Evolutionary conservation across 2,113 vertebrate genomes (phyloP).

Genomic region (Hipposideros armiger): DNA sequence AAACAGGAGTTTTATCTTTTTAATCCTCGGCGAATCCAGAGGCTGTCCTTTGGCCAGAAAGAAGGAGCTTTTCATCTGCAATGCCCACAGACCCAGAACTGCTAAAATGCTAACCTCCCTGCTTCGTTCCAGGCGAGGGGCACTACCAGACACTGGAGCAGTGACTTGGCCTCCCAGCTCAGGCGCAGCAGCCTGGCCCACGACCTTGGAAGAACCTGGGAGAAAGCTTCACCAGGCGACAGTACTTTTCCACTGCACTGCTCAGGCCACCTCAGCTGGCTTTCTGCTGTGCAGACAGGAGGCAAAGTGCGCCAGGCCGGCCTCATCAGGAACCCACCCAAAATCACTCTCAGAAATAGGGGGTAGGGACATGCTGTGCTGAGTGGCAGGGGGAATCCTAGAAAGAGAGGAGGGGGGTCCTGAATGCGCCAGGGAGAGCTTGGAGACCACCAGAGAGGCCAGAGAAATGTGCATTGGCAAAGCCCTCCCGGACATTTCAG

Average conservation of each 20-base stretch:
- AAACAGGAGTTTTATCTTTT: not conserved
- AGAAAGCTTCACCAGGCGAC: constrained; percentile 69
- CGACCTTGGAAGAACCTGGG: constrained; percentile 77
- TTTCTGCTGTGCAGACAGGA: constrained; percentile 57
- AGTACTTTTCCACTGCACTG: constrained; percentile 80
- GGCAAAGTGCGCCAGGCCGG: not conserved
- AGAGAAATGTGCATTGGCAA: not conserved
- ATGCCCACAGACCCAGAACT: not conserved
- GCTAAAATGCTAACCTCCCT: not conserved
- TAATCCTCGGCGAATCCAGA: not conserved
- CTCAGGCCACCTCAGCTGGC: constrained; percentile 59
- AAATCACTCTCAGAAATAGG: not conserved
- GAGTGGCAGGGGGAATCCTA: constrained; percentile 1
- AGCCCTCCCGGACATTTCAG: not conserved
- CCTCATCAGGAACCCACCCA: constrained; percentile 55
- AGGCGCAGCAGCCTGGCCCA: constrained; percentile 42
- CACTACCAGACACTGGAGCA: not conserved
- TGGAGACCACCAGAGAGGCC: not conserved
- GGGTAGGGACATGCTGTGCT: not conserved
- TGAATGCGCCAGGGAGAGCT: not conserved
- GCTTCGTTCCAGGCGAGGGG: not conserved
- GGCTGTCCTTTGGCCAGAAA: not conserved
- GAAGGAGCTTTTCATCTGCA: not conserved
- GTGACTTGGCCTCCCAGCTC: constrained; percentile 5
- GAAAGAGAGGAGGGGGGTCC: not conserved